Conservation (phyloP, 1,140 invertebrate species). For the Hylaeus volcanicus region DNA sequence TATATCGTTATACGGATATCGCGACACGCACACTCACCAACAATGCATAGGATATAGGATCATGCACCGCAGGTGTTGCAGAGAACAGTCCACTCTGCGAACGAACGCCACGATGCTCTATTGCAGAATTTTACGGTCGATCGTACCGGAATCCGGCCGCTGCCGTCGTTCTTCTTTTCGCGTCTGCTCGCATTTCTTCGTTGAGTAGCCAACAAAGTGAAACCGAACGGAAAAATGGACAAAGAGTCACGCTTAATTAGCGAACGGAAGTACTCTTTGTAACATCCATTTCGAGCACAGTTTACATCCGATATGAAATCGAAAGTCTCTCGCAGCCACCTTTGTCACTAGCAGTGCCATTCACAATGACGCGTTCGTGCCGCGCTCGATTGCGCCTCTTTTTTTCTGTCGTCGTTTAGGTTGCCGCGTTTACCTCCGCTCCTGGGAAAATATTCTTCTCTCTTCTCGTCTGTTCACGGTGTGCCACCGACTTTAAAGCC, state of each 20-base stretch:
- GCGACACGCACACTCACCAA: conserved; percentile 63
- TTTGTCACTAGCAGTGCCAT: conserved; percentile 54
- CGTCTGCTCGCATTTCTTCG: conserved; percentile 42
- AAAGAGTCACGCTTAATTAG: conserved; percentile 64
- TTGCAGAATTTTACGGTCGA: conserved; percentile 24
- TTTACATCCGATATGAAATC: conserved; percentile 37
- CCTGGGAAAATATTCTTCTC: conserved; percentile 8
- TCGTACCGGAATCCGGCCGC: conserved; percentile 30
- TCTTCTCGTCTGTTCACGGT: background rate
- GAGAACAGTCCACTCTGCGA: conserved; percentile 47
- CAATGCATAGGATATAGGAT: conserved; percentile 68
- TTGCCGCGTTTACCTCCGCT: conserved; percentile 1
- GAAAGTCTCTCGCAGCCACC: conserved; percentile 27
- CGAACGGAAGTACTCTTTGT: conserved; percentile 59
- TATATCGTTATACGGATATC: conserved; percentile 23
- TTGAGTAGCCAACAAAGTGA: background rate
- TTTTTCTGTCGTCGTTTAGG: background rate
- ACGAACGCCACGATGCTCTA: conserved; percentile 34
- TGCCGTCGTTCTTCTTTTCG: conserved; percentile 39
- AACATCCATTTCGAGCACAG: conserved; percentile 67
- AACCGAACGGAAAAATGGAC: conserved; percentile 18
- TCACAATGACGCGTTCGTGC: conserved; percentile 38
- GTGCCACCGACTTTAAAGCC: conserved; percentile 12
- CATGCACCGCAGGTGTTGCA: conserved; percentile 63
- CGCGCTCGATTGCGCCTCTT: conserved; percentile 20